Conservation (phyloP, 2,113 vertebrate species). For the Tupaia chinensis region DNA sequence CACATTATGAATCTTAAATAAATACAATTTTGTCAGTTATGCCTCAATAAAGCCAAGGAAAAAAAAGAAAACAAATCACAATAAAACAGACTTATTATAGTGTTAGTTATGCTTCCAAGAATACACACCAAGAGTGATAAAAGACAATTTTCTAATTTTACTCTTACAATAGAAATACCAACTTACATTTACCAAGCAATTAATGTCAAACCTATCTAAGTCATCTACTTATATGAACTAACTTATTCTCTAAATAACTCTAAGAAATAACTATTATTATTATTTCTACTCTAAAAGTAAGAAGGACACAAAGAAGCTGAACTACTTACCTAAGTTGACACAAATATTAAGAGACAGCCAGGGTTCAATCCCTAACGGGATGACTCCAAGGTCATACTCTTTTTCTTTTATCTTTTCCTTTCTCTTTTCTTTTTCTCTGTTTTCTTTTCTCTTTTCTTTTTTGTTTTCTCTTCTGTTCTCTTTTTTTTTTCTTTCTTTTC, state of each 20-base stretch:
- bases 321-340: background rate
- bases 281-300: background rate
- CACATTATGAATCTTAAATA: background rate
- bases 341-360: background rate
- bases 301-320: background rate
- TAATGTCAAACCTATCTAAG: background rate
- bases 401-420: too few relatives aligned
- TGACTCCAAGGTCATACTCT: background rate
- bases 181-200: background rate
- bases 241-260: background rate
- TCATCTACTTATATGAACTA: background rate
- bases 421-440: too few relatives aligned
- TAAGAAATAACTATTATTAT: background rate
- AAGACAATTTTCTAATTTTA: background rate
- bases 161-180: background rate
- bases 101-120: background rate
- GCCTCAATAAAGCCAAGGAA: background rate
- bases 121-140: background rate
- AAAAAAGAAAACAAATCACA: background rate
- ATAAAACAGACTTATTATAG: background rate
- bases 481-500: too few relatives aligned
- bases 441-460: too few relatives aligned
- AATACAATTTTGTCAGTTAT: background rate
- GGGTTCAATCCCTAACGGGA: background rate
- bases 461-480: too few relatives aligned